Base-by-base conservation (phyloP, 2,113 vertebrate species). In the Synchiropus splendidus region DNA sequence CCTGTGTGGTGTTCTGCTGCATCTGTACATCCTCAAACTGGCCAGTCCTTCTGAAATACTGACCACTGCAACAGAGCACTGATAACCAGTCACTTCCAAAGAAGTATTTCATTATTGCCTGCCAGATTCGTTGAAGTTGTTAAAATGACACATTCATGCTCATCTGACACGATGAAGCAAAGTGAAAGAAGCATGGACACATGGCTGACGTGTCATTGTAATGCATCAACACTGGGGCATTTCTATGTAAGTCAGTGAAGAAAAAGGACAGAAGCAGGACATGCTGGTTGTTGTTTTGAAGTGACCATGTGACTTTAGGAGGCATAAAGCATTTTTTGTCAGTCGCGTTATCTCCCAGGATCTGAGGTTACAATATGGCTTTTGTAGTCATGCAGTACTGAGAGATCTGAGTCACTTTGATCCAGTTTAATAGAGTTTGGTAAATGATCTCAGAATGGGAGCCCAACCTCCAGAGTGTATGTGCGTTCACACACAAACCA, bases 321-420 rank as follows among this genome's bases (percentile, higher is more conserved):
- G 60, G 62, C 67, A 81, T 78, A 74, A 80, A 81, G 79, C 65
- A 59, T 77, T 75, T 82, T 74, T 78, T 78, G 77, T 81, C 52
- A 62, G 68, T 61, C 12, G 62, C 13, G 58, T 67, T 76, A 74
- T 81, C 75, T 69, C 39, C 66, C 53, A 58, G 52, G 62, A 68
- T 70, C 71, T 75, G 75, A 45, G 47, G 65, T 74, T 75, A 85
- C 83, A 87, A 85, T 81, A 77, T 80, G 68, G 69, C 78, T 81
- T 83, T 83, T 84, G 83, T 86, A 82, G 75, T 73, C 69, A 58
- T 53, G 67, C 63, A 68, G 66, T 42, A 58, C 58, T 67, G 63
- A 67, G 54, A 83, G 75, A 82, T 81, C 80, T 67, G 70, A 86
- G 80, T 63, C 70, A 59, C 85, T 87, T 84, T 87, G 83, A 85